Percentiles rank a stretch among this genome's conserved stretches.
Evolutionary conservation across 2,888 invertebrate genomes (phyloP).

Genomic region (Theretra japonica): DNA sequence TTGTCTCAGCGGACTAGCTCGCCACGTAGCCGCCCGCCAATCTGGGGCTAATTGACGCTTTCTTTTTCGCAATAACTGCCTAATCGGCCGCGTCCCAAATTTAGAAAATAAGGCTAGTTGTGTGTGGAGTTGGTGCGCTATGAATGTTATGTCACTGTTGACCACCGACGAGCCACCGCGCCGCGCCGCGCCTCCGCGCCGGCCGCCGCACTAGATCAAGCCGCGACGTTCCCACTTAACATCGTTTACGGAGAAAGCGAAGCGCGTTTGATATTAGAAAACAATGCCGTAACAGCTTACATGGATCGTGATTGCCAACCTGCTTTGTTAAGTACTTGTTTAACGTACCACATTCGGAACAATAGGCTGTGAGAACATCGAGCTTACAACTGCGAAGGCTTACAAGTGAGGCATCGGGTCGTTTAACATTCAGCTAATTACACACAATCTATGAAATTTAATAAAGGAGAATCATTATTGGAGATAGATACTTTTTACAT

Average conservation of each 20-base stretch:
- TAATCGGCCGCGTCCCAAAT: not conserved
- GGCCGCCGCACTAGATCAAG: not conserved
- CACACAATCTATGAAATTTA: too few relatives aligned
- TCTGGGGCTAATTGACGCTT: conserved; percentile 38
- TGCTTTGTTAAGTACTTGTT: not conserved
- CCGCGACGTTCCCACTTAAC: conserved; percentile 38
- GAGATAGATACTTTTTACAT: too few relatives aligned
- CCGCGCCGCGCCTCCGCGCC: too few relatives aligned
- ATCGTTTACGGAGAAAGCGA: conserved; percentile 50
- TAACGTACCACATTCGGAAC: not conserved
- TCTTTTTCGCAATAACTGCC: conserved; percentile 31
- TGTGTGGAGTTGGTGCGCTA: conserved; percentile 22
- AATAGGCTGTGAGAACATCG: not conserved
- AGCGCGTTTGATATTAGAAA: conserved; percentile 50
- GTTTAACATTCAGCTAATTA: not conserved
- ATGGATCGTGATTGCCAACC: conserved; percentile 1
- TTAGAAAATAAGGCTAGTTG: conserved; percentile 1
- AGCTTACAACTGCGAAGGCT: not conserved
- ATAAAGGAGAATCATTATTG: too few relatives aligned
- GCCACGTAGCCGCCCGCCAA: conserved; percentile 28
- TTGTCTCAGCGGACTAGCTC: conserved; percentile 39
- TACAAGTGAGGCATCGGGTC: not conserved
- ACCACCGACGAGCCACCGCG: not conserved
- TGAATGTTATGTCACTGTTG: not conserved
- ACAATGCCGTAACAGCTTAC: conserved; percentile 46